Conservation (phyloP, 2,888 invertebrate genomes). For the Trilocha varians region DNA sequence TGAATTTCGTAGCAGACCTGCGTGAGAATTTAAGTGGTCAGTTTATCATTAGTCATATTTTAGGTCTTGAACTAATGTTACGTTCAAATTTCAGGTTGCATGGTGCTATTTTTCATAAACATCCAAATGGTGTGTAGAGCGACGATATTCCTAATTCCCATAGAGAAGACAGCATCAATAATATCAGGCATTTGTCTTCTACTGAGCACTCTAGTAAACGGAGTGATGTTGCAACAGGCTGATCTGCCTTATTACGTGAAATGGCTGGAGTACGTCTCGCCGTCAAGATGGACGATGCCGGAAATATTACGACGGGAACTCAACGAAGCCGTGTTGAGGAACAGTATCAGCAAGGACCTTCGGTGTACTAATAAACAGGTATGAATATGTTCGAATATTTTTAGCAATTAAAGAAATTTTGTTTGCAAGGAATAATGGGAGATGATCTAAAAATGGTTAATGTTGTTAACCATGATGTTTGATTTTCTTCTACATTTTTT, state of each 20-base stretch:
- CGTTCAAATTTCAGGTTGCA: conserved; percentile 70
- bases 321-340: conserved; percentile 75
- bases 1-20: no score
- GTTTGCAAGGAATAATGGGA: no score
- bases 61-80: neutral
- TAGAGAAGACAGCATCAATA: conserved; percentile 76
- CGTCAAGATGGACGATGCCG: conserved; percentile 81
- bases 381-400: no score
- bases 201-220: conserved; percentile 77
- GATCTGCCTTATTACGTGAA: conserved; percentile 77
- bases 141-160: conserved; percentile 77
- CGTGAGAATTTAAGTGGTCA: no score
- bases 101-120: conserved; percentile 79
- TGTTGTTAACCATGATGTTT: no score
- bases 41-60: no score
- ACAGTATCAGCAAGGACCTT: conserved; percentile 57
- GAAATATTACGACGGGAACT: conserved; percentile 78
- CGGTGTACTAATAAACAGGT: conserved; percentile 84
- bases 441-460: no score
- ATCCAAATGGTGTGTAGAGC: conserved; percentile 79
- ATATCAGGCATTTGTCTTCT: conserved; percentile 75
- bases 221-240: conserved; percentile 78
- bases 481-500: no score
- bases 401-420: no score
- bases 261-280: conserved; percentile 81